A percentile compares a stretch with the other conserved stretches of the same genome.
Conservation (phyloP, 1,140 invertebrate species). For the Pararge aegeria region DNA sequence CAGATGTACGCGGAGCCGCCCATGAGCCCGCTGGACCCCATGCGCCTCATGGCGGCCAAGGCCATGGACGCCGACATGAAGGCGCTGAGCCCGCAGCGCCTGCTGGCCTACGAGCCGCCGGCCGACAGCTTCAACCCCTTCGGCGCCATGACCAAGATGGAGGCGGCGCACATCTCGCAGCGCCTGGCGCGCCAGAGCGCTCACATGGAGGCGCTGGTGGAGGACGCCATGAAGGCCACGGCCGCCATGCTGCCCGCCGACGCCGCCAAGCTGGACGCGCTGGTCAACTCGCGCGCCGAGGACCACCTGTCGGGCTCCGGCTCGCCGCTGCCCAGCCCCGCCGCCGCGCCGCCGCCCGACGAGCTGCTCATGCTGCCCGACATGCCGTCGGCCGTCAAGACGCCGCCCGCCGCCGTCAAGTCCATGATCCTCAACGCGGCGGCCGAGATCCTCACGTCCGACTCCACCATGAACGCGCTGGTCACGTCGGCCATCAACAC, state of each 20-base stretch:
- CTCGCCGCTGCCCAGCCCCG: too few species aligned
- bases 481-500: conserved; percentile 77
- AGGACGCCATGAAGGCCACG: conserved; percentile 75
- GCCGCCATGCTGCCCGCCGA: conserved; percentile 72
- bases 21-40: conserved; percentile 52
- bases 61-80: conserved; percentile 54
- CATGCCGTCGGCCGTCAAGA: conserved; percentile 75
- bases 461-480: conserved; percentile 76
- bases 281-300: conserved; percentile 84
- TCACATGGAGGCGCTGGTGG: conserved; percentile 72
- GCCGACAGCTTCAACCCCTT: conserved; percentile 58
- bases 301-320: conserved; percentile 74
- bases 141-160: conserved; percentile 62
- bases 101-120: conserved; percentile 53
- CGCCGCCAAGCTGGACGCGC: conserved; percentile 81
- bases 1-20: conserved; percentile 56
- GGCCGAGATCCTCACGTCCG: conserved; percentile 81
- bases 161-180: conserved; percentile 69
- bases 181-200: conserved; percentile 74
- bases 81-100: conserved; percentile 53
- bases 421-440: conserved; percentile 84
- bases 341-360: conserved; percentile 72
- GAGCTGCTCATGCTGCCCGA: conserved; percentile 69
- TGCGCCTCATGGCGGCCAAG: conserved; percentile 59
- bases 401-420: conserved; percentile 84